Evolutionary conservation across 2,888 invertebrate species (phyloP).

Genomic region (Bhutanitis thaidina): DNA sequence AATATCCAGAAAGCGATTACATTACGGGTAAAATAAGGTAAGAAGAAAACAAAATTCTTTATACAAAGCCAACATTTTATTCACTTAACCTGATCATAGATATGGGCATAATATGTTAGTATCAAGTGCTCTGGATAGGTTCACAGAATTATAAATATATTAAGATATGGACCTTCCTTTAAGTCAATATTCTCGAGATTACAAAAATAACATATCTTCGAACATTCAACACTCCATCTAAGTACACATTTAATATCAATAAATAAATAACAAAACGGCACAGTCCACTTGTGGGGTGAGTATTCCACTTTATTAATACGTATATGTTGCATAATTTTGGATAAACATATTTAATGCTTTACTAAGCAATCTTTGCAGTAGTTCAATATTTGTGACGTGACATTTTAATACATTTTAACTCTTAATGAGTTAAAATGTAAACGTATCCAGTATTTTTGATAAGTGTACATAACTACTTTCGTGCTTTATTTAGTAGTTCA

Average conservation of each 20-base stretch:
- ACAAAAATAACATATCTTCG: slow-evolving; percentile 17
- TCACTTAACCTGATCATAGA: slow-evolving; percentile 21
- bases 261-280: slow-evolving; percentile 23
- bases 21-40: not conserved
- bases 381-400: no score
- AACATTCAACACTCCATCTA: slow-evolving; percentile 11
- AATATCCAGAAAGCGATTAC: not conserved
- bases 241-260: slow-evolving; percentile 19
- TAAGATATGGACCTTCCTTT: slow-evolving; percentile 7
- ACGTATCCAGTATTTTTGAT: no score
- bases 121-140: slow-evolving; percentile 10
- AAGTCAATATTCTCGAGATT: slow-evolving; percentile 10
- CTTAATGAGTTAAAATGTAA: no score
- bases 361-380: no score
- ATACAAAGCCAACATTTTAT: slow-evolving; percentile 31
- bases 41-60: slow-evolving; percentile 18
- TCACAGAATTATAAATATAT: slow-evolving; percentile 14
- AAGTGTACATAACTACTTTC: no score
- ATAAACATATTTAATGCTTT: no score
- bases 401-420: no score
- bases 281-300: not conserved
- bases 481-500: no score
- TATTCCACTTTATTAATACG: no score
- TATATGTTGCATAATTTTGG: no score
- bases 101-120: slow-evolving; percentile 18